Conservation (phyloP, 2,888 invertebrate genomes). For the Nudaria mundana region DNA sequence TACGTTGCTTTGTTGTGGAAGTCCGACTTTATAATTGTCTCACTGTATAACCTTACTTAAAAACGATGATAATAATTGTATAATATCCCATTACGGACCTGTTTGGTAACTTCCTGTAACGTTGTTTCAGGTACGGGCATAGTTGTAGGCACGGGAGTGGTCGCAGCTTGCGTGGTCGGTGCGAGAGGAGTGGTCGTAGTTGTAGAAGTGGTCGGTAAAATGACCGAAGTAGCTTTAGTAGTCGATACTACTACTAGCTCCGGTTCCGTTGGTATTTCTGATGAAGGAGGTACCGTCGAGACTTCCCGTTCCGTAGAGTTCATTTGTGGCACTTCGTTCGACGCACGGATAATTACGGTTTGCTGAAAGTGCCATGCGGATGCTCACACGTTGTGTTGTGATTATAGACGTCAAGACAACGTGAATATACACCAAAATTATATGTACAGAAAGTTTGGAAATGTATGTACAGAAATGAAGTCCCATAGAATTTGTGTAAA, state of each 20-base stretch:
- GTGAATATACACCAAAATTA: conserved; percentile 7
- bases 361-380: conserved; percentile 81
- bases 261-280: conserved; percentile 37
- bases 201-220: conserved; percentile 34
- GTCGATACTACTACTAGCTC: conserved; percentile 24
- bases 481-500: background rate
- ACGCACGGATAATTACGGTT: conserved; percentile 74
- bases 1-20: too few relatives aligned
- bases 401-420: conserved; percentile 57
- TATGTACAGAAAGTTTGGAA: conserved; percentile 3
- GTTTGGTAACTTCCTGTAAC: conserved; percentile 59
- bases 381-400: conserved; percentile 74
- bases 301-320: conserved; percentile 50
- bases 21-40: too few relatives aligned
- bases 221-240: conserved; percentile 30
- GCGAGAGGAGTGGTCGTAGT: conserved; percentile 35
- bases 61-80: conserved; percentile 3
- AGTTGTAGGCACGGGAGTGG: conserved; percentile 47
- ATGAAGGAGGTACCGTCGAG: conserved; percentile 46
- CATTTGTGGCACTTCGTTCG: conserved; percentile 64
- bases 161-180: conserved; percentile 35
- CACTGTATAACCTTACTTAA: too few relatives aligned
- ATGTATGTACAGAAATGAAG: background rate
- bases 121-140: conserved; percentile 56
- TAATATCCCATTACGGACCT: conserved; percentile 50